Evolutionary conservation across 1,140 invertebrate genomes (phyloP).

Genomic region (Hormaphis cornu): DNA sequence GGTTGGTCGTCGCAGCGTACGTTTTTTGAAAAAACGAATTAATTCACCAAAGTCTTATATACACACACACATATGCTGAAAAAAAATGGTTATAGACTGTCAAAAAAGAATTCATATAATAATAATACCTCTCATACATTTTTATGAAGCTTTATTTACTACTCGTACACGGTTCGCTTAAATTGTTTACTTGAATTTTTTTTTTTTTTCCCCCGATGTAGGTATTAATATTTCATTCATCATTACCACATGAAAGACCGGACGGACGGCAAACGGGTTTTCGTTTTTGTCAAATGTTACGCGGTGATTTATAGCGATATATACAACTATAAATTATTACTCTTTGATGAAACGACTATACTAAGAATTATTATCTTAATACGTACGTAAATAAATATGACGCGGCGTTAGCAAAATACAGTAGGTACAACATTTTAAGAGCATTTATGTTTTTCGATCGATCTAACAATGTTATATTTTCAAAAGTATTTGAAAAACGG

Average conservation of each 20-base stretch:
- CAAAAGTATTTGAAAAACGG: no score
- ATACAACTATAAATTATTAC: background rate
- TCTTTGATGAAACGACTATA: background rate
- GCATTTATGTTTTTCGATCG: no score
- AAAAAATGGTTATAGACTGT: background rate
- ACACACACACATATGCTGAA: no score
- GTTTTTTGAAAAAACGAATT: constrained; percentile 14
- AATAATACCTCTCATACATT: constrained; percentile 5
- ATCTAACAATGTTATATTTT: no score
- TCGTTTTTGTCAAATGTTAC: background rate
- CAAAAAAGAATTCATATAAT: background rate
- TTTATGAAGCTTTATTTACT: background rate
- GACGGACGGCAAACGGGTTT: constrained; percentile 19
- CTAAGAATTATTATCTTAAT: background rate
- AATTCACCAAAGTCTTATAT: background rate
- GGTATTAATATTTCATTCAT: constrained; percentile 4
- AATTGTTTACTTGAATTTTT: background rate
- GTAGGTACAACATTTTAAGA: no score
- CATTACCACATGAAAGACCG: constrained; percentile 28
- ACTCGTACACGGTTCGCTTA: background rate
- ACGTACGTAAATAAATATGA: no score
- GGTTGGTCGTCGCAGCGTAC: background rate
- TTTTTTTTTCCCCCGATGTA: no score
- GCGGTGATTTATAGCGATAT: no score
- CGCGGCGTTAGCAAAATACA: no score